phyloP scores from a whole-genome alignment of 37 sponge, comb jelly and placozoan genomes.

The Aphrocallistes beatrix region DNA sequence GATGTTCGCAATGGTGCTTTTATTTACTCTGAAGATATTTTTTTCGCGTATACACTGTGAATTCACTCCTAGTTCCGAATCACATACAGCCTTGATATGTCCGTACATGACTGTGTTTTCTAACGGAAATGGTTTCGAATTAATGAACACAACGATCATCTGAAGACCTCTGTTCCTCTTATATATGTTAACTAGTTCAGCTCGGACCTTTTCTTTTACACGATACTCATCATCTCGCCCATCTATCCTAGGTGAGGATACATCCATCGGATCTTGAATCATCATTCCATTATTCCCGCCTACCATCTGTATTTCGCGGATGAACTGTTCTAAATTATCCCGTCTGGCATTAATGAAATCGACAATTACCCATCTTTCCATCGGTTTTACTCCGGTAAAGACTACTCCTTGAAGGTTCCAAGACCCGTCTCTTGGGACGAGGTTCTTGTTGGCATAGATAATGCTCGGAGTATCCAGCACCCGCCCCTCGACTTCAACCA shows the following conservation, averaged over 20 bases:
- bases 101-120: not conserved
- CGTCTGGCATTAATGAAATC: not conserved
- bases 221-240: not conserved
- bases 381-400: slow-evolving; percentile 24
- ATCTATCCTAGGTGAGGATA: not conserved
- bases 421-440: slow-evolving; percentile 24
- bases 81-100: slow-evolving; percentile 46
- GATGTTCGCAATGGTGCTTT: slow-evolving; percentile 43
- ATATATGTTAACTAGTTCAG: not conserved
- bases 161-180: not conserved
- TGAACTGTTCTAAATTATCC: slow-evolving; percentile 9
- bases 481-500: slow-evolving; percentile 38
- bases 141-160: slow-evolving; percentile 16
- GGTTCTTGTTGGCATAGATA: not conserved
- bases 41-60: slow-evolving; percentile 54
- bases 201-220: not conserved
- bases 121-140: not conserved
- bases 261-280: not conserved
- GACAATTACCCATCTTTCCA: slow-evolving; percentile 37
- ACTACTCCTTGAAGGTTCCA: slow-evolving; percentile 43
- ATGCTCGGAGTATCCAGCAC: slow-evolving; percentile 41
- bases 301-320: not conserved
- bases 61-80: slow-evolving; percentile 26
- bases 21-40: slow-evolving; percentile 34
- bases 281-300: slow-evolving; percentile 20